phyloP scores from a whole-genome alignment of 2,797 vertebrate genomes.

The Acanthurus leucopareius region DNA sequence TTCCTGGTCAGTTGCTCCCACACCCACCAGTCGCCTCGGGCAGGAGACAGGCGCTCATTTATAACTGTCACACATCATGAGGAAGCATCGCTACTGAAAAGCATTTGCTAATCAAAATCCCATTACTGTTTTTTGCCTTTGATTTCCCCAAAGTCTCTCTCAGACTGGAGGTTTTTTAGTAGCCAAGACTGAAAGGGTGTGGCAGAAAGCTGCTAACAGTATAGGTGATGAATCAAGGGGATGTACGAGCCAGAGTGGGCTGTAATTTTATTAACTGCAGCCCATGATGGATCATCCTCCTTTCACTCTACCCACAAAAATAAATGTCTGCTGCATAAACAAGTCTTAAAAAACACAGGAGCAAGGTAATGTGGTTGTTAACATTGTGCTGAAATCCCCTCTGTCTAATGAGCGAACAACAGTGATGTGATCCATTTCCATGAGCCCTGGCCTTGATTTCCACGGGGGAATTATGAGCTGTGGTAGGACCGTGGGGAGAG shows the following conservation, averaged over 20 bases:
- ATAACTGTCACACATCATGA: slow-evolving; percentile 31
- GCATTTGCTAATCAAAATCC: slow-evolving; percentile 66
- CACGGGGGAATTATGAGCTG: slow-evolving; percentile 34
- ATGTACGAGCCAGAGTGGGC: slow-evolving; percentile 71
- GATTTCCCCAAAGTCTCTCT: slow-evolving; percentile 68
- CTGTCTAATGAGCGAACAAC: slow-evolving; percentile 63
- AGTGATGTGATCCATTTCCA: slow-evolving; percentile 51
- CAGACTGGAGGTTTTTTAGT: slow-evolving; percentile 43
- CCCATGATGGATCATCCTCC: slow-evolving; percentile 76
- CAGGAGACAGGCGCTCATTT: slow-evolving; percentile 37
- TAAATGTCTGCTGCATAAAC: slow-evolving; percentile 73
- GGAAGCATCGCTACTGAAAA: slow-evolving; percentile 27
- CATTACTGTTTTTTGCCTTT: slow-evolving; percentile 50
- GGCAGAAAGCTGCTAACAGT: slow-evolving; percentile 80
- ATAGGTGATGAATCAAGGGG: slow-evolving; percentile 83
- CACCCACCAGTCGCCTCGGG: background rate
- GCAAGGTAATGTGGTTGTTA: slow-evolving; percentile 62
- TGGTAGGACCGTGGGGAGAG: slow-evolving; percentile 2
- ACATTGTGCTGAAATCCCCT: slow-evolving; percentile 49
- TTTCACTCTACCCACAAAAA: slow-evolving; percentile 57
- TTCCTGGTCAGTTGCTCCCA: slow-evolving; percentile 13
- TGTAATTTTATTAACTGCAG: slow-evolving; percentile 86
- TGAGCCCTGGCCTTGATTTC: slow-evolving; percentile 37
- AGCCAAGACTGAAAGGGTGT: slow-evolving; percentile 71
- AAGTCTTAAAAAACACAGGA: slow-evolving; percentile 44